Conservation (phyloP, 2,888 invertebrate species). For the Odontothrips loti region DNA sequence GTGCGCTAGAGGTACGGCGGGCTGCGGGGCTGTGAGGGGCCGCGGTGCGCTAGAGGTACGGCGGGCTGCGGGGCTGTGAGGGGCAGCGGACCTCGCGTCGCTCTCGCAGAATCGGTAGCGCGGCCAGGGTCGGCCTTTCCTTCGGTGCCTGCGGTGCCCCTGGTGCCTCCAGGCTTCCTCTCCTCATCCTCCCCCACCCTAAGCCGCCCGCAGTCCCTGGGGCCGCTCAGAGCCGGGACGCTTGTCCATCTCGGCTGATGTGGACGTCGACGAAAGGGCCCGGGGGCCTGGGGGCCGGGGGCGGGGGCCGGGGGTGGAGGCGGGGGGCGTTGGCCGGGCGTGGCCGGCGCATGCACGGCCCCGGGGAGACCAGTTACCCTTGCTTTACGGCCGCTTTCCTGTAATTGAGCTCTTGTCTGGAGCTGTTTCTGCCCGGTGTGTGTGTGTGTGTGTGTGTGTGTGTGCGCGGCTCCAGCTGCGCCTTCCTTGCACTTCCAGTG, state of each 20-base stretch:
- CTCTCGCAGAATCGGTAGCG: too few species aligned
- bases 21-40: neutral
- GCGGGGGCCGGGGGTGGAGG: conserved; percentile 37
- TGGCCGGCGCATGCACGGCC: conserved; percentile 33
- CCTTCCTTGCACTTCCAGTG: neutral
- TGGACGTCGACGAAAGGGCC: neutral
- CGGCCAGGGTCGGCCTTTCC: neutral
- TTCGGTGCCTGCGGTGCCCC: neutral
- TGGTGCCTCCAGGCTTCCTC: neutral
- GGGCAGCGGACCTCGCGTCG: too few species aligned
- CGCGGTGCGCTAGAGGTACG: neutral
- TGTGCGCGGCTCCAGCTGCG: neutral
- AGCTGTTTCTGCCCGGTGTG: neutral
- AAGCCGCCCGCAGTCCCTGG: neutral
- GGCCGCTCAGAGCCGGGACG: neutral
- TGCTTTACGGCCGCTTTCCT: conserved; percentile 19
- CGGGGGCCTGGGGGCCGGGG: conserved; percentile 37
- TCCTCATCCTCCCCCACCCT: neutral
- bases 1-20: neutral
- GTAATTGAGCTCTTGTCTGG: conserved; percentile 26
- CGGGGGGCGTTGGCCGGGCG: conserved; percentile 34
- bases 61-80: too few species aligned
- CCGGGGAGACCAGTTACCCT: conserved; percentile 33
- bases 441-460: neutral
- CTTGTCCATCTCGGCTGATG: conserved; percentile 18